A percentile compares a stretch with the other conserved stretches of the same genome.
These are phyloP conservation scores for Rhinatrema bivittatum DNA, from an alignment of 2,797 vertebrate genomes.

Conservation along the genomic window DNA sequence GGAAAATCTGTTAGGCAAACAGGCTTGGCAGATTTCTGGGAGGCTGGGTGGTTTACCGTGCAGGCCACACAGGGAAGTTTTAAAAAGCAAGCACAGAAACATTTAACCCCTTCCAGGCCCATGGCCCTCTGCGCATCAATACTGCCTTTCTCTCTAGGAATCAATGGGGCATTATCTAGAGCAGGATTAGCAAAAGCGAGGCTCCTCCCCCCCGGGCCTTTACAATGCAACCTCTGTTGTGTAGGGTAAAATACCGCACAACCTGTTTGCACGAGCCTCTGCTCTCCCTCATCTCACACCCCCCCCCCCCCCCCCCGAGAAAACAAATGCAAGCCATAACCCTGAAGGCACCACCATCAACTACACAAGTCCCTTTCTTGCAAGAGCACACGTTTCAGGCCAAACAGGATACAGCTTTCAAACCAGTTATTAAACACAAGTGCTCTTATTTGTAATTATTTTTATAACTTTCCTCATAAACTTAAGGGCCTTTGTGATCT, in stretches of 20 bases:
- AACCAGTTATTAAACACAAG: too few relatives aligned
- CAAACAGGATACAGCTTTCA: slow-evolving; percentile 50
- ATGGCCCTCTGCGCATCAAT: slow-evolving; percentile 45
- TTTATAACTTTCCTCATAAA: slow-evolving; percentile 33
- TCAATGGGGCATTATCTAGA: slow-evolving; percentile 64
- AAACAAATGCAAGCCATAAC: too few relatives aligned
- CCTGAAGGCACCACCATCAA: slow-evolving; percentile 29
- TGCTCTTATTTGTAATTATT: slow-evolving; percentile 41
- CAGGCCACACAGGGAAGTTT: slow-evolving; percentile 36
- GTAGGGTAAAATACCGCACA: slow-evolving; percentile 48
- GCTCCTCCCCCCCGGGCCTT: slow-evolving; percentile 30
- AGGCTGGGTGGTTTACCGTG: too few relatives aligned
- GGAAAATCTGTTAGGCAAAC: slow-evolving; percentile 29
- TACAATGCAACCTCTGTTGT: slow-evolving; percentile 63
- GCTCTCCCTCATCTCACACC: slow-evolving; percentile 35
- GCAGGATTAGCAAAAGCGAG: slow-evolving; percentile 63
- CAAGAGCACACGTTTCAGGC: slow-evolving; percentile 25
- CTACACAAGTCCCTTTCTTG: slow-evolving; percentile 37
- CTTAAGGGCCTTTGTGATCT: too few relatives aligned
- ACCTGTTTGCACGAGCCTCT: slow-evolving; percentile 51
- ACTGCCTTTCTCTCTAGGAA: slow-evolving; percentile 53
- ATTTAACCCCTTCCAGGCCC: slow-evolving; percentile 44
- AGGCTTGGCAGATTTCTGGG: slow-evolving; percentile 22
- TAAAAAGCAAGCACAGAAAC: slow-evolving; percentile 18
- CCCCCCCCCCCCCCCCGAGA: slow-evolving; percentile 29